Percentiles rank a stretch among this genome's conserved stretches.
These are phyloP conservation scores for Grammomys surdaster DNA, from an alignment of 2,113 vertebrate species.

Conservation along the genomic window DNA sequence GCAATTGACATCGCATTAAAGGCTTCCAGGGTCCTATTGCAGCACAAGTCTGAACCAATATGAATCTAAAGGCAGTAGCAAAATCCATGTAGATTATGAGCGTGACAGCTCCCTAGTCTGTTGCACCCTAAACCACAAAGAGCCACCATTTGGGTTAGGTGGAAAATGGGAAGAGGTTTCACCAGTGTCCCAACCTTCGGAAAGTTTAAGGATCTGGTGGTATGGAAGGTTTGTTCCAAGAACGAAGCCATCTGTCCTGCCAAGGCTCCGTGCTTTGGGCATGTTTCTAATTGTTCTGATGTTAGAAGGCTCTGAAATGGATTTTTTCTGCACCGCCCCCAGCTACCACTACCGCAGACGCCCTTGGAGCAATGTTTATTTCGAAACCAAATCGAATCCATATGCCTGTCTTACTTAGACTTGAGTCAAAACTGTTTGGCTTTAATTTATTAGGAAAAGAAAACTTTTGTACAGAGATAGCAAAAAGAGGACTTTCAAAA, in stretches of 20 bases:
- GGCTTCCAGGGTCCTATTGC: not conserved
- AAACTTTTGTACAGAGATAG: constrained; percentile 34
- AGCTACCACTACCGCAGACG: constrained; percentile 15
- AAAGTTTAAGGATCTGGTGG: not conserved
- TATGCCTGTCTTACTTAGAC: constrained; percentile 53
- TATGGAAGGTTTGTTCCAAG: not conserved
- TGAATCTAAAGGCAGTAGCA: not conserved
- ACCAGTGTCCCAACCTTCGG: not conserved
- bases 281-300: constrained; percentile 61
- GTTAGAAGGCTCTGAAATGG: constrained; percentile 54
- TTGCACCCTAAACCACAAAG: not conserved
- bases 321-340: constrained; percentile 8
- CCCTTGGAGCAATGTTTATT: constrained; percentile 65
- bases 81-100: not conserved
- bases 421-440: constrained; percentile 41
- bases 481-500: constrained; percentile 20
- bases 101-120: not conserved
- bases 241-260: not conserved
- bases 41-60: not conserved
- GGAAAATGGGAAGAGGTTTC: not conserved
- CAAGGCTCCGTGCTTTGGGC: not conserved
- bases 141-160: not conserved
- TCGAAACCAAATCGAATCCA: constrained; percentile 75
- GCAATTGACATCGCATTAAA: not conserved
- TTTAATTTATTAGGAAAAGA: constrained; percentile 57